phyloP scores from a whole-genome alignment of 2,888 invertebrate genomes.

The Phytoseiulus persimilis region DNA sequence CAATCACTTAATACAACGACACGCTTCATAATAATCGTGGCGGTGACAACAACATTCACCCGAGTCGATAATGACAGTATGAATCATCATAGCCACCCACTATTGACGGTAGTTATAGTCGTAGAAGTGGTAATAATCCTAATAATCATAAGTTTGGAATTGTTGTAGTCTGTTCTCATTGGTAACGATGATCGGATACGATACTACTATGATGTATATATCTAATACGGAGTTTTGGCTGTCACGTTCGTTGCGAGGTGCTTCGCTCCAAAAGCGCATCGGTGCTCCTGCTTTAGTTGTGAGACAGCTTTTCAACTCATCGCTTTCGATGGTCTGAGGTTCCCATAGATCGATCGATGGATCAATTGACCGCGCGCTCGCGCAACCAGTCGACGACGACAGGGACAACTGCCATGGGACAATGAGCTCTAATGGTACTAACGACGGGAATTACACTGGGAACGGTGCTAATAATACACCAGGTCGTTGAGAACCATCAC shows the following conservation, averaged over 20 bases:
- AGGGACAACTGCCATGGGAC: neutral
- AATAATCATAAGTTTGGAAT: neutral
- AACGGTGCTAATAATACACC: neutral
- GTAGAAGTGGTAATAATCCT: neutral
- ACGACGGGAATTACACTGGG: neutral
- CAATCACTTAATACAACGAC: no score
- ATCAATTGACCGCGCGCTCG: neutral
- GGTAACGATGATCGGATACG: neutral
- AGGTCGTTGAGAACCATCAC: neutral
- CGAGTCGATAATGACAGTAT: neutral
- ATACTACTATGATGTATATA: neutral
- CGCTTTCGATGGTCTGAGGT: neutral
- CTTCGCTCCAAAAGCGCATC: neutral
- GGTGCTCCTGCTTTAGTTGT: neutral
- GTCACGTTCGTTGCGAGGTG: neutral
- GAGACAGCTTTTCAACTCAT: neutral
- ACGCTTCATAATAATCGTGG: neutral
- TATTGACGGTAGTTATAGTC: neutral
- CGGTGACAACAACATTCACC: neutral
- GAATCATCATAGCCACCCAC: neutral
- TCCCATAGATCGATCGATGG: neutral
- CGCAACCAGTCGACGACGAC: neutral
- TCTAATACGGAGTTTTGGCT: neutral
- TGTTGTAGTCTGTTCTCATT: constrained; percentile 5
- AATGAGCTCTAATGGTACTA: neutral